phyloP scores from a whole-genome alignment of 2,888 invertebrate species.

The Polietes domitor region DNA sequence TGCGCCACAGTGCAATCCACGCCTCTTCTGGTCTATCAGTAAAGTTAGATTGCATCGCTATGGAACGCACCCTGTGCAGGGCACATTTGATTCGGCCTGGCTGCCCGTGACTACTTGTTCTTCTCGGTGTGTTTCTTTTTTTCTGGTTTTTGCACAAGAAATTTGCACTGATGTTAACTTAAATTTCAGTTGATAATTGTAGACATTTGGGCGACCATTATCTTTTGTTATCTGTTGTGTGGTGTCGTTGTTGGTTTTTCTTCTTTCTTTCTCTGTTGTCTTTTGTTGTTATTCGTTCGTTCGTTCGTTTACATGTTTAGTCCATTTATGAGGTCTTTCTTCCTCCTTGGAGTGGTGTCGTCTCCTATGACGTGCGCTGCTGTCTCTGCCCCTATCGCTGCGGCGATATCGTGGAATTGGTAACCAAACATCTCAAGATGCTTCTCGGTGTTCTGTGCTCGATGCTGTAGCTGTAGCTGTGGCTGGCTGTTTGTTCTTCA shows the following conservation, averaged over 20 bases:
- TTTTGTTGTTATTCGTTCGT: background rate
- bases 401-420: background rate
- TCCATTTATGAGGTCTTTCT: background rate
- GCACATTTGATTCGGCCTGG: background rate
- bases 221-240: constrained; percentile 35
- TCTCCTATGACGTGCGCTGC: background rate
- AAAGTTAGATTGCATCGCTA: no score
- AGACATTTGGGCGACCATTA: constrained; percentile 68
- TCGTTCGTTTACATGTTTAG: constrained; percentile 30
- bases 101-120: background rate
- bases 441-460: background rate
- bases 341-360: background rate
- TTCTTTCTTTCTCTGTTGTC: constrained; percentile 11
- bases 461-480: background rate
- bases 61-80: no score
- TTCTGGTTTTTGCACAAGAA: background rate
- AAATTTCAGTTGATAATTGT: constrained; percentile 59
- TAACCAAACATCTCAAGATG: background rate
- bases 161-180: constrained; percentile 49
- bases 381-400: background rate
- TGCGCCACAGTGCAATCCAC: no score
- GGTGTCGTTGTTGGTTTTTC: constrained; percentile 35
- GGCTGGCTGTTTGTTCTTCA: no score
- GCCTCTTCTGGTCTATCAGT: no score
- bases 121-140: background rate